Evolutionary conservation across 2,113 vertebrate species (phyloP), one percentile per base, ranked within the genome.

Genomic region (Hippocampus mohnikei): DNA sequence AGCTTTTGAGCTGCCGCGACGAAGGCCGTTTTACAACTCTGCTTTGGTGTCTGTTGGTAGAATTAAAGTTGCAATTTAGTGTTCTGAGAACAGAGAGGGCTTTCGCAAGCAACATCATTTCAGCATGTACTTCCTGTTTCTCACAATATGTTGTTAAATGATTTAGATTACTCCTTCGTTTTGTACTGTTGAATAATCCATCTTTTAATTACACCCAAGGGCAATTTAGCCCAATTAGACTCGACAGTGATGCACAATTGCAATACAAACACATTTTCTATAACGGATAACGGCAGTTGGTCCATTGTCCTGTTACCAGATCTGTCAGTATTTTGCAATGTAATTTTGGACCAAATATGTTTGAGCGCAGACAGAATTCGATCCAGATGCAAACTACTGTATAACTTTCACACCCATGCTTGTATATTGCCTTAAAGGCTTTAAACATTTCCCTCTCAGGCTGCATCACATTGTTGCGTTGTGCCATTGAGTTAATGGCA

Each of bases 41-140:
- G 84, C 82, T 88, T 82, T 81, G 56, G 81, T 84, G 75, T 85
- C 84, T 84, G 83, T 88, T 85, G 82, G 79, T 72, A 64, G 80
- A 82, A 89, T 88, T 88, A 87, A 83, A 87, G 81, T 85, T 84
- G 84, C 75, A 86, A 88, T 85, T 83, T 80, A 89, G 73, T 5
- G 21, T 76, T 82, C 65, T 20, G 65, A 66, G 73, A 78, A 87
- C 73, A 85, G 76, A 76, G 84, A 59, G 64, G 69, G 60, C 60
- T 76, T 71, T 77, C 56, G 66, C 69, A 74, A 27, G 68, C 75
- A 79, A 70, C 74, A 82, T 75, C 56, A 76, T 85, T 86, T 85
- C 44, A 74, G 48, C 69, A 53, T 76, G 63, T 72, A 79, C 60
- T 80, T 72, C 80, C 76, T 72, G 66, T 72, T 65, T 60, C 67